These are phyloP conservation scores for Diprion similis DNA, from an alignment of 1,140 invertebrate species.

Conservation along the genomic window DNA sequence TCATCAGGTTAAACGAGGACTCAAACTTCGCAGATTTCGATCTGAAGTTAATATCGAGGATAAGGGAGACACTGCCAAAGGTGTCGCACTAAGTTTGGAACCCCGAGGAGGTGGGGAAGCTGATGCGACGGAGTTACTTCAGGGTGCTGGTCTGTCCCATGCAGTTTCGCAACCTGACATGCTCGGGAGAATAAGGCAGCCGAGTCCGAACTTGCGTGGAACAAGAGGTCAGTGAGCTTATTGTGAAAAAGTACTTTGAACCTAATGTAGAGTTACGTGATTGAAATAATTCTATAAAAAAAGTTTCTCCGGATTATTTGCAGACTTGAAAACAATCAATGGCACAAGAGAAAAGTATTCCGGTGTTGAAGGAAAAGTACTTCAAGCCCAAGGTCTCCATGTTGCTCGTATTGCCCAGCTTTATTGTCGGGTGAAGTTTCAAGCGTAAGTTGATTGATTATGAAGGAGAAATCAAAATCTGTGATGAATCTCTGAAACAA, in stretches of 20 bases:
- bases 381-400: constrained; percentile 57
- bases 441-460: constrained; percentile 40
- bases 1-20: constrained; percentile 53
- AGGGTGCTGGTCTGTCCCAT: constrained; percentile 49
- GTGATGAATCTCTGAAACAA: not conserved
- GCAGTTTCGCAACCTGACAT: constrained; percentile 60
- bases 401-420: constrained; percentile 54
- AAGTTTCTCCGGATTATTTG: constrained; percentile 11
- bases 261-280: not conserved
- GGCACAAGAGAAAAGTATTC: constrained; percentile 51
- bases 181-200: constrained; percentile 45
- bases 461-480: no score
- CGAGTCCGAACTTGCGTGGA: constrained; percentile 42
- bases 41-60: constrained; percentile 60
- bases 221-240: constrained; percentile 37
- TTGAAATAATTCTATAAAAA: not conserved
- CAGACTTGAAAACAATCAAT: constrained; percentile 48
- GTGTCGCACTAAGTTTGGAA: constrained; percentile 50
- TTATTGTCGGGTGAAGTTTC: constrained; percentile 54
- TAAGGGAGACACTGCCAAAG: constrained; percentile 45
- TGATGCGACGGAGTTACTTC: constrained; percentile 55
- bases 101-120: constrained; percentile 54
- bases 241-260: not conserved
- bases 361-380: constrained; percentile 54
- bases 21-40: constrained; percentile 56